Evolutionary conservation across 1,140 invertebrate genomes (phyloP).

Genomic region (Sarcophaga peregrina): DNA sequence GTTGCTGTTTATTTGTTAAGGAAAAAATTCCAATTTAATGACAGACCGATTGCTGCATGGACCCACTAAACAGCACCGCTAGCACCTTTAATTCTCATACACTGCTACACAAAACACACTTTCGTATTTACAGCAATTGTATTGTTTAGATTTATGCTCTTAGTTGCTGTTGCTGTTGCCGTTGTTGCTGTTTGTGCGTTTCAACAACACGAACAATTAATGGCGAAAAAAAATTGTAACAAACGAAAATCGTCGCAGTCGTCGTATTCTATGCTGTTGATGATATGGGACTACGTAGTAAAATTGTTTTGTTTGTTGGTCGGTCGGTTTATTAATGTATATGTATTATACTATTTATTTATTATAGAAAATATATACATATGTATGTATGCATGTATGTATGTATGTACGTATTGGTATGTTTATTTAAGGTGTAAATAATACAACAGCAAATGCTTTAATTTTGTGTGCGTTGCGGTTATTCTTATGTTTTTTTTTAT

Average conservation of each 20-base stretch:
- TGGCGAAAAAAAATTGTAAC: neutral
- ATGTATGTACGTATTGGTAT: too few species aligned
- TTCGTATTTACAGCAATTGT: neutral
- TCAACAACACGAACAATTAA: neutral
- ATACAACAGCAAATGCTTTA: too few species aligned
- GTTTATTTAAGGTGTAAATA: too few species aligned
- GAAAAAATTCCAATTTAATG: constrained; percentile 6
- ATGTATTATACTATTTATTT: too few species aligned
- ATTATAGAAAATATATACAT: too few species aligned
- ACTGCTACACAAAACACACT: neutral
- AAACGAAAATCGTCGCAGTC: neutral
- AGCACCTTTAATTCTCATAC: too few species aligned
- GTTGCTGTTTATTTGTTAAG: neutral
- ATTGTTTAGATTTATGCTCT: neutral
- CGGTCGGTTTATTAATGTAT: neutral
- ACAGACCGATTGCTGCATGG: neutral
- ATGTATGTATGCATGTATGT: too few species aligned
- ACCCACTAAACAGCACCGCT: too few species aligned
- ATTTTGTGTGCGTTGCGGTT: neutral
- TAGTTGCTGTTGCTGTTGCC: neutral
- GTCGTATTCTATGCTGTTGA: neutral
- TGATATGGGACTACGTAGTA: too few species aligned
- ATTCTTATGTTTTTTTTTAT: neutral
- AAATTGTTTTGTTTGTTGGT: neutral
- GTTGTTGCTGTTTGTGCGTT: neutral